Evolutionary conservation across 2,888 invertebrate species (phyloP).

Genomic region (Thumatha senex): DNA sequence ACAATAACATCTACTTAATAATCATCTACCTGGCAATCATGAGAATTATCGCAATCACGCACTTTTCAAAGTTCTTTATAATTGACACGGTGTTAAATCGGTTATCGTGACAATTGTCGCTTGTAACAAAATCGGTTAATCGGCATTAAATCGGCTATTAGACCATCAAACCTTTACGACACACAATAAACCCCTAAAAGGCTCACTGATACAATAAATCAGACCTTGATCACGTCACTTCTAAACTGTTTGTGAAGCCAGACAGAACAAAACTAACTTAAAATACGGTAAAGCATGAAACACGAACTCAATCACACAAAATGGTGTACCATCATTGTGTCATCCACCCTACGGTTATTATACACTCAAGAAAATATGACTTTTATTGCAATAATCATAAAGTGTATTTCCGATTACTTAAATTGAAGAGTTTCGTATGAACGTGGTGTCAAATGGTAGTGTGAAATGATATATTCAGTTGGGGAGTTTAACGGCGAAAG

Average conservation of each 20-base stretch:
- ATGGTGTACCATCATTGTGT: conserved; percentile 51
- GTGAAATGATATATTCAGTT: conserved; percentile 73
- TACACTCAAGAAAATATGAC: conserved; percentile 19
- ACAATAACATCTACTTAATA: too few species aligned
- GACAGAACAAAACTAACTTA: conserved; percentile 64
- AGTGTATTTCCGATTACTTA: conserved; percentile 44
- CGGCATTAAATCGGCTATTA: conserved; percentile 61
- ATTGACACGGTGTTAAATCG: conserved; percentile 38
- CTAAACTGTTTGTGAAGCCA: conserved; percentile 50
- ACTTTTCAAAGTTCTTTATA: conserved; percentile 16
- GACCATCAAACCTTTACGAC: conserved; percentile 48
- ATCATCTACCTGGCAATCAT: not conserved
- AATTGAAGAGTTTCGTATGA: conserved; percentile 41
- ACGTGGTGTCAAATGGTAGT: conserved; percentile 71
- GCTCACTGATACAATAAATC: conserved; percentile 57
- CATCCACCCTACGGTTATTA: conserved; percentile 38
- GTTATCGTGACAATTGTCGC: conserved; percentile 30
- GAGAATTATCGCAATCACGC: conserved; percentile 9
- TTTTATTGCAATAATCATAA: conserved; percentile 35
- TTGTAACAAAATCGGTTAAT: conserved; percentile 40
- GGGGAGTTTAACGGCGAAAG: conserved; percentile 49
- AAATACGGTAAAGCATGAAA: conserved; percentile 51
- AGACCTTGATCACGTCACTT: conserved; percentile 45
- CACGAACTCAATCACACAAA: conserved; percentile 66
- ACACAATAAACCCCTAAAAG: conserved; percentile 45